Percentiles rank a stretch among this genome's conserved stretches.
Conservation (phyloP, 2,797 vertebrate genomes). For the Astyanax mexicanus region DNA sequence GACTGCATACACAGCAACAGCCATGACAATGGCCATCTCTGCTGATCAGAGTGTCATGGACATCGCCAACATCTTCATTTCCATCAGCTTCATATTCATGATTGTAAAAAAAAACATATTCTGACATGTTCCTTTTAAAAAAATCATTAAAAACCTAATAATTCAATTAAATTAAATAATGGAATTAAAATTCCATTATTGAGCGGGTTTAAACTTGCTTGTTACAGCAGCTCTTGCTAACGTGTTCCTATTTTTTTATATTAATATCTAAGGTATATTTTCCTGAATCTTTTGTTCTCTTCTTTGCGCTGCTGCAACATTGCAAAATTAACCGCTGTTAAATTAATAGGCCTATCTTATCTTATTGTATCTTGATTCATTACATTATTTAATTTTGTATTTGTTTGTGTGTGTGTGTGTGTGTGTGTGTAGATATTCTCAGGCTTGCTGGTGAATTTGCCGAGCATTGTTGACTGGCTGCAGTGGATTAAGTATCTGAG, state of each 20-base stretch:
- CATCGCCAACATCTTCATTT: slow-evolving; percentile 88
- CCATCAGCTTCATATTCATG: slow-evolving; percentile 90
- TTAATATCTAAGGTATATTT: no score
- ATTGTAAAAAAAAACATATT: slow-evolving; percentile 75
- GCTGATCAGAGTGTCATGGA: slow-evolving; percentile 87
- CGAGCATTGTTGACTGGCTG: slow-evolving; percentile 76
- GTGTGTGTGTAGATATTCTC: slow-evolving; percentile 77
- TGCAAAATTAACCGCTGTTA: no score
- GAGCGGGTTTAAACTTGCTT: no score
- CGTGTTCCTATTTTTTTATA: no score
- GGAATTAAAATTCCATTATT: no score
- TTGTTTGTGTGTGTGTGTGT: not conserved
- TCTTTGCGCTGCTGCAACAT: no score
- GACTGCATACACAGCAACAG: slow-evolving; percentile 85
- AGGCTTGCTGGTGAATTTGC: slow-evolving; percentile 84
- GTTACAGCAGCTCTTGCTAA: no score
- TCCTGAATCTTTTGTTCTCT: no score
- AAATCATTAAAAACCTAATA: no score
- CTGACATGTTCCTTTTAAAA: not conserved
- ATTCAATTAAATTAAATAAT: not conserved
- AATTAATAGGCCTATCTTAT: no score
- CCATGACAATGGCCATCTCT: slow-evolving; percentile 89
- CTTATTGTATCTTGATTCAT: no score
- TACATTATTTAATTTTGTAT: no score
- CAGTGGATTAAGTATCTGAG: slow-evolving; percentile 85